Evolutionary conservation across 2,888 invertebrate genomes (phyloP).

Genomic region (Ferdinandea cuprea): DNA sequence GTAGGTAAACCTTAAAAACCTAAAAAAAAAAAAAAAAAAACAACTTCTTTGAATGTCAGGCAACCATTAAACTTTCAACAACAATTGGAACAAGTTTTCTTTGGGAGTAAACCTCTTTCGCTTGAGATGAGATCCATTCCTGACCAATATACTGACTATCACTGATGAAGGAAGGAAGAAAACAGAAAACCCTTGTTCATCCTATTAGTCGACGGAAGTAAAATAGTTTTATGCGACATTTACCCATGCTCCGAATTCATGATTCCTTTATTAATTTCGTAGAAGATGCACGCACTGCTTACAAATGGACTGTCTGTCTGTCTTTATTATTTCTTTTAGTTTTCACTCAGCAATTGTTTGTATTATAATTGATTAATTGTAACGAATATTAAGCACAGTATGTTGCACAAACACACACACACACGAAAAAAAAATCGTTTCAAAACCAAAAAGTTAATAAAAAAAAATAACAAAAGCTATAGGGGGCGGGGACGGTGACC

Average conservation of each 20-base stretch:
- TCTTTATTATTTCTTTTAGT: constrained; percentile 25
- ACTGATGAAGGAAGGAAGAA: background rate
- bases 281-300: constrained; percentile 37
- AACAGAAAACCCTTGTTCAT: constrained; percentile 23
- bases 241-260: constrained; percentile 84
- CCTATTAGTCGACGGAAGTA: constrained; percentile 18
- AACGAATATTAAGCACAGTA: constrained; percentile 44
- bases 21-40: background rate
- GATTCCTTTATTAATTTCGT: constrained; percentile 76
- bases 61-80: constrained; percentile 18
- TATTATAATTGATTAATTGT: constrained; percentile 59
- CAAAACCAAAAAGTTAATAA: constrained; percentile 24
- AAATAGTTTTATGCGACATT: constrained; percentile 64
- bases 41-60: constrained; percentile 8
- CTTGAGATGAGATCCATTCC: background rate
- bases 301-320: constrained; percentile 20
- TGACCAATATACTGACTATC: background rate
- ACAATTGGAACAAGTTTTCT: constrained; percentile 8
- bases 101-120: background rate
- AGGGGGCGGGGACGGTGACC: constrained; percentile 53
- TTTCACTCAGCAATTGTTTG: constrained; percentile 58
- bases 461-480: constrained; percentile 42
- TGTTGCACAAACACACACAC: constrained; percentile 59
- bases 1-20: background rate
- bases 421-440: constrained; percentile 24